phyloP scores from a whole-genome alignment of 2,113 vertebrate species.

The Ifrita kowaldi region DNA sequence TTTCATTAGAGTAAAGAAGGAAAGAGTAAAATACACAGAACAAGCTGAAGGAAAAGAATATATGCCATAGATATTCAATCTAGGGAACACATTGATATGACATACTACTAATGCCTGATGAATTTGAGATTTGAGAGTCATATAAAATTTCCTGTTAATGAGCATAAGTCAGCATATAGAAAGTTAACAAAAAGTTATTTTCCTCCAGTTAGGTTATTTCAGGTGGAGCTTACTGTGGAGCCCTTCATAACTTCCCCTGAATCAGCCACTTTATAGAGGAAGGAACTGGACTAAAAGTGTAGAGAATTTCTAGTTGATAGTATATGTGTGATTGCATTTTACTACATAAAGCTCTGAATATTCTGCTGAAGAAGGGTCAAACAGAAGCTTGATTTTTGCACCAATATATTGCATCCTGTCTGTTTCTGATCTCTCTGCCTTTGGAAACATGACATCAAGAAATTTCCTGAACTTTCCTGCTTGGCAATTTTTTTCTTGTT shows the following conservation, averaged over 20 bases:
- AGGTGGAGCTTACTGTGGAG: not conserved
- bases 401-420: not conserved
- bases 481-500: not conserved
- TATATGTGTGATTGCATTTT: not conserved
- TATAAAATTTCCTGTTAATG: not conserved
- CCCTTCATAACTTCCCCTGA: not conserved
- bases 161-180: not conserved
- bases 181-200: not conserved
- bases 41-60: not conserved
- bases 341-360: not conserved
- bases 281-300: not conserved
- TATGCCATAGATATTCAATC: not conserved
- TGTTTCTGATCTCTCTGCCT: not conserved
- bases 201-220: not conserved
- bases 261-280: not conserved
- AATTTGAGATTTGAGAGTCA: not conserved
- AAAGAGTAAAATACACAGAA: not conserved
- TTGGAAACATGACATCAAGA: not conserved
- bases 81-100: not conserved
- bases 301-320: not conserved
- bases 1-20: not conserved
- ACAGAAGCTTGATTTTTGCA: not conserved
- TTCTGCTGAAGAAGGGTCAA: not conserved
- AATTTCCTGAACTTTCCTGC: not conserved
- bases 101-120: not conserved